Evolutionary conservation across 2,113 vertebrate genomes (phyloP).

Genomic region (Hystrix brachyura): DNA sequence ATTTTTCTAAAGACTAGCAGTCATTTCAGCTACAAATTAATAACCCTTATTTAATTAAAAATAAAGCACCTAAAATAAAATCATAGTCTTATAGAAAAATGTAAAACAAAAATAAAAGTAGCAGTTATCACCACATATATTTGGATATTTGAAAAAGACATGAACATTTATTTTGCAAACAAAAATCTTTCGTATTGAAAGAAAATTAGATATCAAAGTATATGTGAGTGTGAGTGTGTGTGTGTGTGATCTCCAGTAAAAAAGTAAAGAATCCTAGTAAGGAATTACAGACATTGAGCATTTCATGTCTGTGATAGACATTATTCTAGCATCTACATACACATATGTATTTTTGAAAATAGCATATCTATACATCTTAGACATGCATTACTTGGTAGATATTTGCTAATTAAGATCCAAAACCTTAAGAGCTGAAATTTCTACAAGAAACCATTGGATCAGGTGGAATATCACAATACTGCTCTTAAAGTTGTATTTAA

Average conservation of each 20-base stretch:
- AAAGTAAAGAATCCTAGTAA: too few relatives aligned
- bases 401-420: background rate
- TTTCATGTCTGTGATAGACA: background rate
- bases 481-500: background rate
- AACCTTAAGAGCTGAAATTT: constrained; percentile 41
- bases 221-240: background rate
- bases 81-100: background rate
- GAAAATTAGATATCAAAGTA: background rate
- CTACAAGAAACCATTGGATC: background rate
- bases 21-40: background rate
- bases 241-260: too few relatives aligned
- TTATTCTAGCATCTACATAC: constrained; percentile 17
- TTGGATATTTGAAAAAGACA: constrained; percentile 13
- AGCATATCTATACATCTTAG: background rate
- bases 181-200: background rate
- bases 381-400: background rate
- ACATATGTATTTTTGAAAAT: background rate
- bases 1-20: background rate
- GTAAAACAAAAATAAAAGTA: constrained; percentile 15
- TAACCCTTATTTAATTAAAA: background rate
- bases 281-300: background rate
- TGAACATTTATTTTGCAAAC: background rate
- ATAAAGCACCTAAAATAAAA: constrained; percentile 10
- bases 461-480: background rate
- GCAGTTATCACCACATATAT: background rate